Conservation (phyloP, 2,888 invertebrate genomes). For the Brenthis ino region DNA sequence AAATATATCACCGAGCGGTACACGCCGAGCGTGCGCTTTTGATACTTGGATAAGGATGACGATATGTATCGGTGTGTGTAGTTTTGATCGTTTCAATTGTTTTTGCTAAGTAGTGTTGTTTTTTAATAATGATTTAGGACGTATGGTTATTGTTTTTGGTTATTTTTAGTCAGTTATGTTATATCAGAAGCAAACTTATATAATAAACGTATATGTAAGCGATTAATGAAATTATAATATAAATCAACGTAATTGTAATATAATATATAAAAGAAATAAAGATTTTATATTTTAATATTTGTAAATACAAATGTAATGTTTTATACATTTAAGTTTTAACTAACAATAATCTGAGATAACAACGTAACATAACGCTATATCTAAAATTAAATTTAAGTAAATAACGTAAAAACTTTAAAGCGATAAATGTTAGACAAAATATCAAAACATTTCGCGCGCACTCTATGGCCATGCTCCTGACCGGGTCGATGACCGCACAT, state of each 20-base stretch:
- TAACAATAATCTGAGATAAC: neutral
- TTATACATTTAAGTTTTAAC: neutral
- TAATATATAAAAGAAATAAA: no score
- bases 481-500: constrained; percentile 77
- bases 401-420: constrained; percentile 17
- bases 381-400: constrained; percentile 1
- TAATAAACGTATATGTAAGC: no score
- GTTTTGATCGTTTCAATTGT: constrained; percentile 17
- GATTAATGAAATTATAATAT: no score
- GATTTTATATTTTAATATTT: neutral
- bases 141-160: no score
- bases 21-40: constrained; percentile 49
- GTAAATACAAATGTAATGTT: neutral
- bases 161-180: no score
- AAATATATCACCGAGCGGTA: constrained; percentile 73
- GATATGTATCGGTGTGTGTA: neutral
- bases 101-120: no score
- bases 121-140: no score
- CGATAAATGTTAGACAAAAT: constrained; percentile 51
- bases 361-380: no score
- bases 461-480: constrained; percentile 71
- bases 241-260: no score
- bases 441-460: constrained; percentile 50
- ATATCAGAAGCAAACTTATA: no score
- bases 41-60: constrained; percentile 52